Evolutionary conservation across 2,888 invertebrate species (phyloP).

Genomic region (Allolobophora icterica): DNA sequence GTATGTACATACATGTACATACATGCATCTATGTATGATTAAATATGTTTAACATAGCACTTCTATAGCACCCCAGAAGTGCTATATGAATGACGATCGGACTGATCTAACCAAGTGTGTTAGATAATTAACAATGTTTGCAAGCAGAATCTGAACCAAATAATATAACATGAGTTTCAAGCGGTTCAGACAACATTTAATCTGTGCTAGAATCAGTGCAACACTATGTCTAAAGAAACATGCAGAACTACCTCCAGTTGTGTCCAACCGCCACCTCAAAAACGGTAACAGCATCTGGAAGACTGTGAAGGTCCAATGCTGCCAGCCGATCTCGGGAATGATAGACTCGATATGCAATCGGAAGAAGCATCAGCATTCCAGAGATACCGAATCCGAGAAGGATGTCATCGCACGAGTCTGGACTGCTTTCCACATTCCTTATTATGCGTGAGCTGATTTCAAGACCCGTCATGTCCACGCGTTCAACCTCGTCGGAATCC

Average conservation of each 20-base stretch:
- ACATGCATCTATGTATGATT: too few species aligned
- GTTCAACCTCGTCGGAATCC: constrained; percentile 85
- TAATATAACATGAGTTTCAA: too few species aligned
- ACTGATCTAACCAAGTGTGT: too few species aligned
- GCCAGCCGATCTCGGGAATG: constrained; percentile 43
- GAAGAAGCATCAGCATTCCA: constrained; percentile 53
- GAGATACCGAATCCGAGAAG: constrained; percentile 68
- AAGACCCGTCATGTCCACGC: constrained; percentile 88
- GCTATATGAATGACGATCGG: too few species aligned
- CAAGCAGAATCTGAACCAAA: too few species aligned
- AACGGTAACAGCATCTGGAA: background rate
- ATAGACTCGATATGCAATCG: constrained; percentile 58
- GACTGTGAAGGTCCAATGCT: background rate
- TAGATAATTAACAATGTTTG: too few species aligned
- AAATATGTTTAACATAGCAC: too few species aligned
- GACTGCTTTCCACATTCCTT: constrained; percentile 70
- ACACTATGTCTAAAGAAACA: too few species aligned
- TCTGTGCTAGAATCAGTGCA: too few species aligned
- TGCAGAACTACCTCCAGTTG: background rate
- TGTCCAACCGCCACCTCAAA: constrained; percentile 35
- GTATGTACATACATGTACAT: too few species aligned
- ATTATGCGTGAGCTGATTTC: constrained; percentile 92
- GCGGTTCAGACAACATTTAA: too few species aligned
- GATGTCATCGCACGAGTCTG: constrained; percentile 81
- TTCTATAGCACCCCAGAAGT: too few species aligned